Base-by-base conservation (phyloP, 1,140 invertebrate genomes). In the Episyrphus balteatus region DNA sequence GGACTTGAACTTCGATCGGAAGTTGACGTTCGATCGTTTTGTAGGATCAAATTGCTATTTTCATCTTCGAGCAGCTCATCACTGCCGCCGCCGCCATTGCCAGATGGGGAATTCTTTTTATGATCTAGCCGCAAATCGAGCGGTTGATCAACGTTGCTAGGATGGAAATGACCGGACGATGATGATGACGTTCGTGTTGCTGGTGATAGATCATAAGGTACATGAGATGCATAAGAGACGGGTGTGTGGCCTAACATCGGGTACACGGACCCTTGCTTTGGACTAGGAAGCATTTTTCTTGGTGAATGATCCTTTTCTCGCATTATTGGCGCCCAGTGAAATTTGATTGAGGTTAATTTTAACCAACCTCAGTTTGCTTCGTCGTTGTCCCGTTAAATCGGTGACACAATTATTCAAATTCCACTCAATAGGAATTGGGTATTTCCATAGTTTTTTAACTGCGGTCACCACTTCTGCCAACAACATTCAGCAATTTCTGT, bases 81-180 rank as follows among this genome's bases (percentile, higher is more conserved):
- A 82, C 76, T 6, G 46, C 44, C 46, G 42, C 21, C 14, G 49
- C 50, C 37, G 34, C 31, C 31, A 49, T 51, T 10, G 10, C 31
- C 32, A 42, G 43, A 37, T 17, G 30, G 81, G 56, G 15, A 76
- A 69, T 52, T 17, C 59, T 87, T 84, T 58, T 90, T 91, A 62
- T 83, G 82, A 38, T 86, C 86, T 38, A 91, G 76, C 50, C 86
- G 76, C 10, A 92, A 74, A 63, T 92, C 88, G 39, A 92, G 69
- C 3, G 88, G 88, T 59, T 87, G 83, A 52, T 86, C 84, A 19
- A 72, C 62, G 46, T 71, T 70, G 33, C 74, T 57, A 44, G 54
- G 70, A 57, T 68, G 73, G 57, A 55, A 51, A 54, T 55, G 53
- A 17, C 53, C 15, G 10, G 42, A 36, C 5, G 43, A 31, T 6